These are phyloP conservation scores for Grammomys surdaster DNA, from an alignment of 2,113 vertebrate genomes.

Conservation along the genomic window DNA sequence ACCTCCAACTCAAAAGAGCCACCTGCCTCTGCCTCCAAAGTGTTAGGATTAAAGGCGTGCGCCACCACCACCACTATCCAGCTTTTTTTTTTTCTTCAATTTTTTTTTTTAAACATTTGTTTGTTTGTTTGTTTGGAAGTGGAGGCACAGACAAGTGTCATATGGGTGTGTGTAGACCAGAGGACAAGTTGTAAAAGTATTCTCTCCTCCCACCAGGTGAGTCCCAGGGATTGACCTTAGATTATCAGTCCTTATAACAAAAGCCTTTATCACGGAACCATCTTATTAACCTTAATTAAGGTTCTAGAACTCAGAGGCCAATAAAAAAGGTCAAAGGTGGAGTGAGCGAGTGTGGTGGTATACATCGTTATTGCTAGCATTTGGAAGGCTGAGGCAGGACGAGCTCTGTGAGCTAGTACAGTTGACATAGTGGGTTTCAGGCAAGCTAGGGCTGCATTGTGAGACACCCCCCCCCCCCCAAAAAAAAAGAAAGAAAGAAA, in stretches of 20 bases:
- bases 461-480: neutral
- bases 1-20: neutral
- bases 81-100: neutral
- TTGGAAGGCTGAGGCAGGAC: neutral
- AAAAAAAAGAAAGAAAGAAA: too few relatives aligned
- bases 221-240: neutral
- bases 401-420: neutral
- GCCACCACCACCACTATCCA: neutral
- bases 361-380: neutral
- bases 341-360: neutral
- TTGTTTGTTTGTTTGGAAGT: neutral
- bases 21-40: neutral
- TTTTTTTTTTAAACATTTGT: neutral
- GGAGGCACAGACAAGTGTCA: neutral
- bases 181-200: neutral
- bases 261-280: neutral
- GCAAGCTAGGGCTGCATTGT: neutral
- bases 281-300: neutral
- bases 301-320: conserved; percentile 56
- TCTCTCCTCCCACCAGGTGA: neutral
- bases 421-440: neutral
- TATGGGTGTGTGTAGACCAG: neutral
- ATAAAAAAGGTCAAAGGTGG: neutral
- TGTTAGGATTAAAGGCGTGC: neutral
- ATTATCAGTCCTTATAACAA: neutral